These are phyloP conservation scores for Onchidella celtica DNA, from an alignment of 2,888 invertebrate genomes.

Conservation along the genomic window DNA sequence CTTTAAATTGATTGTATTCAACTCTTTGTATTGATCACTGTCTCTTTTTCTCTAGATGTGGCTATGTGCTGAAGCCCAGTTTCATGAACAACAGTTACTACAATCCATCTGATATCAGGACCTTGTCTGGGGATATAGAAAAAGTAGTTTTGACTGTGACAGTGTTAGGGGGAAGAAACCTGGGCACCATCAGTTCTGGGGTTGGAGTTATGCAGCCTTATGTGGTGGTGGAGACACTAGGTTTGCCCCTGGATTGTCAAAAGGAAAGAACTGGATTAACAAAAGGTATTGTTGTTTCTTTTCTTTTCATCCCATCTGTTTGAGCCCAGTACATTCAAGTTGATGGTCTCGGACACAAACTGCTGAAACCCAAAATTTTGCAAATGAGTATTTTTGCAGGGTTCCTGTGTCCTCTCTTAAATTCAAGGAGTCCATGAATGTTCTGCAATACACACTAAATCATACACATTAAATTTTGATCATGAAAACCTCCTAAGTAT, in stretches of 20 bases:
- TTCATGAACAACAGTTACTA: slow-evolving; percentile 88
- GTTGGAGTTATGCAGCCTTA: slow-evolving; percentile 91
- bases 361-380: too few relatives aligned
- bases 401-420: too few relatives aligned
- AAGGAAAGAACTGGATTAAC: slow-evolving; percentile 92
- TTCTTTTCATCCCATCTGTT: too few relatives aligned
- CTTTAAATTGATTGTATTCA: too few relatives aligned
- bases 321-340: too few relatives aligned
- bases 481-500: too few relatives aligned
- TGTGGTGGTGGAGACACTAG: slow-evolving; percentile 94
- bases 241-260: slow-evolving; percentile 90
- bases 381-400: background rate
- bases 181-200: slow-evolving; percentile 85
- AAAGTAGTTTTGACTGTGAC: slow-evolving; percentile 86
- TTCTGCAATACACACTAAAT: too few relatives aligned
- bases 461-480: too few relatives aligned
- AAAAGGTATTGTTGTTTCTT: slow-evolving; percentile 87
- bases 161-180: slow-evolving; percentile 93
- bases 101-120: slow-evolving; percentile 86
- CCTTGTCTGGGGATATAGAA: slow-evolving; percentile 80
- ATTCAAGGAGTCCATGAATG: too few relatives aligned
- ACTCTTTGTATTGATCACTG: too few relatives aligned
- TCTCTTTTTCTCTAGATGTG: slow-evolving; percentile 83
- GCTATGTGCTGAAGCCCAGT: slow-evolving; percentile 94
- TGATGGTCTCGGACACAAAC: too few relatives aligned